Base-by-base conservation (phyloP, 2,888 invertebrate genomes). In the Hedya salicella region DNA sequence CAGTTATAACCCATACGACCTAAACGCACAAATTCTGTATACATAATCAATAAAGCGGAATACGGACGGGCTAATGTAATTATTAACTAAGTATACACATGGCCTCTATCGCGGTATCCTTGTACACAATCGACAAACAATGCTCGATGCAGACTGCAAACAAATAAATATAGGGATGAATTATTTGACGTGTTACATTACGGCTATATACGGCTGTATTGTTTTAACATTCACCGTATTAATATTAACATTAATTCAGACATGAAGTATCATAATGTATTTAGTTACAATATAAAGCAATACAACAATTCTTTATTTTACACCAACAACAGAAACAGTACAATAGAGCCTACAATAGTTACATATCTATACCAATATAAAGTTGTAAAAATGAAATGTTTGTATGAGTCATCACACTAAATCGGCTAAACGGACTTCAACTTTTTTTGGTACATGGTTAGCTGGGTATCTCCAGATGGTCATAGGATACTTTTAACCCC, bases 61-160 rank as follows among this genome's bases (percentile, higher is more conserved):
- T 82, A 82, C 82, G 76, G 76, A 77, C 78, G 78, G 73, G 79
- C 82, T 85, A 83, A 86, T 87, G 89, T 87, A 90, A 89, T 89
- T 91, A 89, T 90, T 90, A 87, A 85, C 87, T 82, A 79, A 82
- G 82, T 77, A 90, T 81, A 89, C 86, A 89, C 68, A 66, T 74
- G 80, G 78, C 82, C 85, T 88, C 81, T 86, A 86, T 86, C 85
- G 85, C 77, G 81, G 83, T 80, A 86, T 87, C 88, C 88, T 88
- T 89, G 88, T 88, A 85, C 86, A 85, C 85, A 83, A 85, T 85
- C 77, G 71, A 76, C 85, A 89, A 89, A 91, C 89, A 91, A 80
- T 82, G 81, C 77, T 78, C 78, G 77, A 74, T 81, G 84, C 80
- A 83, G 77, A 84, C 77, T 77, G 85, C 82, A 89, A 88, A 88